Conservation (phyloP, 2,797 vertebrate species). For the Silurus aristotelis region DNA sequence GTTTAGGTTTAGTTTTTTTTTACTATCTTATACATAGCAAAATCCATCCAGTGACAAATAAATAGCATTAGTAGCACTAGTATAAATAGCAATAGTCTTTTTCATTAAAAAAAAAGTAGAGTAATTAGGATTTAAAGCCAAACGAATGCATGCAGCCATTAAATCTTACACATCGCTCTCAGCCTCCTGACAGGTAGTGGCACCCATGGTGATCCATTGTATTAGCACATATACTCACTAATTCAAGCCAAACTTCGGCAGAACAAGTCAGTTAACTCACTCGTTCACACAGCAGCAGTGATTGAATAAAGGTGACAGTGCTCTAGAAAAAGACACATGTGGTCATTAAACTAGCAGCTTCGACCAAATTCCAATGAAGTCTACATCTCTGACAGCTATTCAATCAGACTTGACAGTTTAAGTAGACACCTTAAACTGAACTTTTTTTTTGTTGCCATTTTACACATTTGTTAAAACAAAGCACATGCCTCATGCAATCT, state of each 20-base stretch:
- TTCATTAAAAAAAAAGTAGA: background rate
- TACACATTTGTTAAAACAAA: slow-evolving; percentile 2
- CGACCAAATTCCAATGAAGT: slow-evolving; percentile 26
- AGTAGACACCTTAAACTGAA: background rate
- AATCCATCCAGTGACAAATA: background rate
- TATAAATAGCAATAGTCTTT: background rate
- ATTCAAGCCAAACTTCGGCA: slow-evolving; percentile 1
- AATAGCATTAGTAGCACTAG: background rate
- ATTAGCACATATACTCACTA: background rate
- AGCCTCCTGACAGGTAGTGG: slow-evolving; percentile 25
- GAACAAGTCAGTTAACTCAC: slow-evolving; percentile 7
- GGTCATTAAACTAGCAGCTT: slow-evolving; percentile 24
- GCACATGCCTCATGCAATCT: background rate
- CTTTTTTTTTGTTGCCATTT: background rate
- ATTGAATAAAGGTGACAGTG: slow-evolving; percentile 46
- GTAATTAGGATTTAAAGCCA: background rate
- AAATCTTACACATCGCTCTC: background rate
- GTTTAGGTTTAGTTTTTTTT: background rate
- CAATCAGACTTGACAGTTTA: slow-evolving; percentile 34
- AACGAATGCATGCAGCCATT: background rate
- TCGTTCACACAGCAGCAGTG: slow-evolving; percentile 5
- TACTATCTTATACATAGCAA: background rate
- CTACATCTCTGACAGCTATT: slow-evolving; percentile 28
- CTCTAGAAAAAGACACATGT: slow-evolving; percentile 34
- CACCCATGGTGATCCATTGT: background rate